Evolutionary conservation across 2,113 vertebrate species (phyloP).

Genomic region (Cephalophus harveyi): DNA sequence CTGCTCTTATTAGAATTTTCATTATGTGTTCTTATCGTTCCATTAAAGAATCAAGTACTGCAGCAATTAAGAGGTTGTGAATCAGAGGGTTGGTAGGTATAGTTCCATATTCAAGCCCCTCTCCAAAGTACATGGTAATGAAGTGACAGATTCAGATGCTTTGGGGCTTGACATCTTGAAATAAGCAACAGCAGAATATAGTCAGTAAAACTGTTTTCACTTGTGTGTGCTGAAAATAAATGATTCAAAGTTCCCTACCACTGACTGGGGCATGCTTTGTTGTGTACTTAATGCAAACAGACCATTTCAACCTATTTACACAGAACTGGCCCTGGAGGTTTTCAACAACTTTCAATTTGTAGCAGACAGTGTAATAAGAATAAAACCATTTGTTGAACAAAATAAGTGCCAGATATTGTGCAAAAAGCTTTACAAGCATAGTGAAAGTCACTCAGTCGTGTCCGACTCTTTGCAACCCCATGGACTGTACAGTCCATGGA

Average conservation of each 20-base stretch:
- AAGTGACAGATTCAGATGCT: background rate
- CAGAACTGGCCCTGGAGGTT: background rate
- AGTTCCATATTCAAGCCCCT: background rate
- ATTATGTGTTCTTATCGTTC: background rate
- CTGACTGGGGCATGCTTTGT: background rate
- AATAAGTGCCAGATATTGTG: background rate
- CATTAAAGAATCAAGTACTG: background rate
- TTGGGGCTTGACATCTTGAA: background rate
- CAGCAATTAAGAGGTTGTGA: background rate
- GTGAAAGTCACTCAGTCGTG: background rate
- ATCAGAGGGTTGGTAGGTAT: background rate
- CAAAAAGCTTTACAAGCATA: background rate
- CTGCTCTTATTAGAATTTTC: background rate
- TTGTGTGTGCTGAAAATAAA: conserved; percentile 3
- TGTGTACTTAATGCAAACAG: background rate
- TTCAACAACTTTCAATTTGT: background rate
- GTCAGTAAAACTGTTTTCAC: background rate
- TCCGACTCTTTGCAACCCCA: background rate
- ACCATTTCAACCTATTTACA: background rate
- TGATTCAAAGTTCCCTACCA: background rate
- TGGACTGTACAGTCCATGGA: background rate
- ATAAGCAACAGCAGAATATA: background rate
- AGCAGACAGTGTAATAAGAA: background rate
- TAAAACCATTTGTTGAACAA: background rate
- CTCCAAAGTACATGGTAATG: background rate